These are phyloP conservation scores for Pachyuromys duprasi DNA, from an alignment of 2,797 vertebrate species.

Conservation along the genomic window DNA sequence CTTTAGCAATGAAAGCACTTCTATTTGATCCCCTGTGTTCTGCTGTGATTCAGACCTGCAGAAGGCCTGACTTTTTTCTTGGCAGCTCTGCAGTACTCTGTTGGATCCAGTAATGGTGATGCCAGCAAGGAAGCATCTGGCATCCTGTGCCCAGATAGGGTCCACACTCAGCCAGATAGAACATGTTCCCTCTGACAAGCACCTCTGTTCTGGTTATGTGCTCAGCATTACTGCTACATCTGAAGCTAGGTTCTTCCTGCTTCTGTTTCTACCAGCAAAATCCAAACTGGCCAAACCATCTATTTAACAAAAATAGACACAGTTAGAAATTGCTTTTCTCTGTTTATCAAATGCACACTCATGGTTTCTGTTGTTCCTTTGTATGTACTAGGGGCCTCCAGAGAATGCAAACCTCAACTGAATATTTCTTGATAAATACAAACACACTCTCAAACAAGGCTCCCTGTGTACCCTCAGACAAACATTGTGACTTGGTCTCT, in stretches of 20 bases:
- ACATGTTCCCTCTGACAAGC: conserved; percentile 47
- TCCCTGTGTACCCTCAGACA: conserved; percentile 29
- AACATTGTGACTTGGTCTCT: neutral
- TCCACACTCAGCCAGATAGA: conserved; percentile 63
- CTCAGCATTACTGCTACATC: neutral
- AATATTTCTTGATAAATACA: conserved; percentile 46
- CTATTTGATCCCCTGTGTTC: neutral
- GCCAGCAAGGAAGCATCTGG: conserved; percentile 64
- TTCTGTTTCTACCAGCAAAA: conserved; percentile 49
- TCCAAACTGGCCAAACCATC: conserved; percentile 42
- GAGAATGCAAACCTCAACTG: conserved; percentile 49
- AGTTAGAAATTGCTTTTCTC: conserved; percentile 71
- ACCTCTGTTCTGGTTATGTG: neutral
- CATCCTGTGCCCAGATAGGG: conserved; percentile 31
- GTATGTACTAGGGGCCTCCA: neutral
- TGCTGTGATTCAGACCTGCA: conserved; percentile 26
- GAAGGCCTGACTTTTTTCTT: conserved; percentile 29
- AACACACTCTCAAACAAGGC: neutral
- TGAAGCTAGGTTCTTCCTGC: neutral
- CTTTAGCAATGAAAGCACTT: conserved; percentile 47
- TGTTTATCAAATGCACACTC: conserved; percentile 54
- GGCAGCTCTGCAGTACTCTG: conserved; percentile 11
- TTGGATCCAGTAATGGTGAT: conserved; percentile 41
- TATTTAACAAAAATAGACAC: conserved; percentile 67
- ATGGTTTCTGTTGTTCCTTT: conserved; percentile 52